Conservation (phyloP, 2,888 invertebrate genomes). For the Trichopoda pennipes region DNA sequence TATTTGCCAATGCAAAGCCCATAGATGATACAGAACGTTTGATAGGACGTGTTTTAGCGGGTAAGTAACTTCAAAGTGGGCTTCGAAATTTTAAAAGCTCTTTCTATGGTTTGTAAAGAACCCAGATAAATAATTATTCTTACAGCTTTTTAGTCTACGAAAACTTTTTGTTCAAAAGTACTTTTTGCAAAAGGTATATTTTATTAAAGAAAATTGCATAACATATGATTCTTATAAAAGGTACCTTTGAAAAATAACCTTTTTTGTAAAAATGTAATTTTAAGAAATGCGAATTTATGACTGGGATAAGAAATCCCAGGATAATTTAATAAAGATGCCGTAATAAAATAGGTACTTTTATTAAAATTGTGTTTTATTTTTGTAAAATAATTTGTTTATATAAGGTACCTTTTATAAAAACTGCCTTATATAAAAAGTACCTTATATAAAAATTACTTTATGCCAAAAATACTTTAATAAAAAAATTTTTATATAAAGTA, state of each 20-base stretch:
- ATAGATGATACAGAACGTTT: slow-evolving; percentile 80
- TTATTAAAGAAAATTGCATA: no score
- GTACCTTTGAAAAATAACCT: background rate
- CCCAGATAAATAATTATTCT: background rate
- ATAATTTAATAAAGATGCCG: no score
- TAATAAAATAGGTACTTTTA: no score
- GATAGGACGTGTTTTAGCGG: slow-evolving; percentile 80
- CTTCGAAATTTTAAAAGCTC: background rate
- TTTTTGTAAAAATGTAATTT: no score
- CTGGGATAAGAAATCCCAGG: no score
- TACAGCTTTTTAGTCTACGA: no score
- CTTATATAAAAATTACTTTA: no score
- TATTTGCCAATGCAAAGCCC: slow-evolving; percentile 78
- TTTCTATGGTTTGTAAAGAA: background rate
- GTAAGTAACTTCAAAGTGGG: slow-evolving; percentile 73
- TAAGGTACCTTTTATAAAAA: background rate
- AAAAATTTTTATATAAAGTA: background rate
- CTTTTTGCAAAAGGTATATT: no score
- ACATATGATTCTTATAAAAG: background rate
- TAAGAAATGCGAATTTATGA: no score
- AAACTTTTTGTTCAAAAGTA: no score
- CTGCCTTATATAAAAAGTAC: background rate
- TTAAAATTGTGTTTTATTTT: background rate
- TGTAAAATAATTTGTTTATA: background rate
- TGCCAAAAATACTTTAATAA: no score